phyloP scores from a whole-genome alignment of 2,888 invertebrate species.

The Pyrgus malvae region DNA sequence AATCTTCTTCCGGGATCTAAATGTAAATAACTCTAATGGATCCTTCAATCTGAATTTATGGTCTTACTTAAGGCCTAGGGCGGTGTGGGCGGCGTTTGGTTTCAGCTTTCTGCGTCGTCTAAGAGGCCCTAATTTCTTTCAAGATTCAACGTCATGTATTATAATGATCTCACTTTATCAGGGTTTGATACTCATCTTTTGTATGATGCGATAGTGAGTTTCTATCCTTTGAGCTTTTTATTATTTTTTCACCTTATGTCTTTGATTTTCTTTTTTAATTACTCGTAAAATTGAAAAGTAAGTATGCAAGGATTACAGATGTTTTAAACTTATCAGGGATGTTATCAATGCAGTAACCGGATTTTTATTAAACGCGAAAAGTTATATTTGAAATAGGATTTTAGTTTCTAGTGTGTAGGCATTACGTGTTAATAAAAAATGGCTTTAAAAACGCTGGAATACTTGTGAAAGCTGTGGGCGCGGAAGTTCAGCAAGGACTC shows the following conservation, averaged over 20 bases:
- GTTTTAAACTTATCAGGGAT: no score
- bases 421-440: neutral
- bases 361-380: neutral
- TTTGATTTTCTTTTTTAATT: no score
- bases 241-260: no score
- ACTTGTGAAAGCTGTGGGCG: conserved; percentile 8
- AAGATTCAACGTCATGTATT: neutral
- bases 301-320: no score
- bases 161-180: no score
- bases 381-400: neutral
- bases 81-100: conserved; percentile 6
- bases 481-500: conserved; percentile 7
- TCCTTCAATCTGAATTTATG: conserved; percentile 7
- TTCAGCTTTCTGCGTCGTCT: neutral
- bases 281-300: no score
- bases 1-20: conserved; percentile 1
- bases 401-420: neutral
- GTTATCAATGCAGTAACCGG: neutral
- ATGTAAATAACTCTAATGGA: conserved; percentile 9
- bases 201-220: no score
- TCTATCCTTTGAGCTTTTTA: no score
- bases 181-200: no score
- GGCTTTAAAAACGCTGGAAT: conserved; percentile 12
- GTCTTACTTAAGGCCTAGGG: conserved; percentile 10
- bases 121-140: neutral